phyloP scores from a whole-genome alignment of 2,888 invertebrate genomes.

The Luperina testacea region DNA sequence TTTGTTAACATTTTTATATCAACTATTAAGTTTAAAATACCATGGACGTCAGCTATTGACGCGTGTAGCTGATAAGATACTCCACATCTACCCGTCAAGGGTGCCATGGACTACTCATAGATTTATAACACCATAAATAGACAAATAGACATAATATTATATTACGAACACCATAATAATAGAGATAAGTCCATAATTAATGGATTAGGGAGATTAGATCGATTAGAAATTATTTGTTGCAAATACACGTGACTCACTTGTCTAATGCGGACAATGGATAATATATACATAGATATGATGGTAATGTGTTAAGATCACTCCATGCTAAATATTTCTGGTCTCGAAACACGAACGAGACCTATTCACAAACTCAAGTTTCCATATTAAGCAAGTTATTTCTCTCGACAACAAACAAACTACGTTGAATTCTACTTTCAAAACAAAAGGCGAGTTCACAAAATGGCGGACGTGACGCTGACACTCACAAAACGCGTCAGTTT shows the following conservation, averaged over 20 bases:
- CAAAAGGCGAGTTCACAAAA: slow-evolving; percentile 31
- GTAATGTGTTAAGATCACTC: not conserved
- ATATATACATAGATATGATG: not conserved
- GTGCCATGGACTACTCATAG: slow-evolving; percentile 11
- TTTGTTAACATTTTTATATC: too few species aligned
- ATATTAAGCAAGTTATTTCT: slow-evolving; percentile 5
- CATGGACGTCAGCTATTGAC: slow-evolving; percentile 34
- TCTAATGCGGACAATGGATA: slow-evolving; percentile 1
- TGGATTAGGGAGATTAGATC: slow-evolving; percentile 11
- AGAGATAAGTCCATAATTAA: slow-evolving; percentile 48
- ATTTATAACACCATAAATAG: slow-evolving; percentile 30
- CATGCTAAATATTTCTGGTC: not conserved
- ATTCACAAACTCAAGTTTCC: not conserved
- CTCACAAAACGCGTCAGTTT: slow-evolving; percentile 43
- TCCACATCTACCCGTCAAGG: slow-evolving; percentile 10
- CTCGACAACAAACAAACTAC: not conserved
- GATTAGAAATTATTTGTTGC: slow-evolving; percentile 15
- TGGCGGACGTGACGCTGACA: slow-evolving; percentile 12
- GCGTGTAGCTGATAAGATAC: slow-evolving; percentile 39
- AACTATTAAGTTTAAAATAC: not conserved
- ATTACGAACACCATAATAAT: slow-evolving; percentile 45
- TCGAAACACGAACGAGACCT: not conserved
- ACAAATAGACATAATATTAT: slow-evolving; percentile 15
- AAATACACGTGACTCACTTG: not conserved
- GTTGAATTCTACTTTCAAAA: slow-evolving; percentile 30